Conservation (phyloP, 2,888 invertebrate genomes). For the Hypolimnas misippus region DNA sequence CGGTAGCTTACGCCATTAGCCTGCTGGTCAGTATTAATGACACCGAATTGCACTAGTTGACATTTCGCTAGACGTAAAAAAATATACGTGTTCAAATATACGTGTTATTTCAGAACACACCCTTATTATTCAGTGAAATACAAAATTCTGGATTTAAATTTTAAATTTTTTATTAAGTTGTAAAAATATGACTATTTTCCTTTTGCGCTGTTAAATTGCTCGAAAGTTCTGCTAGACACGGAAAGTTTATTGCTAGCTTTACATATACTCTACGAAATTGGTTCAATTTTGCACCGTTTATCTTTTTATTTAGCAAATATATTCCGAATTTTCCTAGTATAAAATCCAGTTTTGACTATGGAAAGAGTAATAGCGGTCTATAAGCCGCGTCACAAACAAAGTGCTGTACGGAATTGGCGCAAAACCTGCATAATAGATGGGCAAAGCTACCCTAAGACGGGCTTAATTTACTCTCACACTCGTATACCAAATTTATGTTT, state of each 20-base stretch:
- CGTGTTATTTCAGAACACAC: no score
- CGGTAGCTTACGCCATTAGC: no score
- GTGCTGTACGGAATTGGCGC: slow-evolving; percentile 56
- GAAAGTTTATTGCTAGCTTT: neutral
- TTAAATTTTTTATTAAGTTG: no score
- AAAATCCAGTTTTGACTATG: slow-evolving; percentile 43
- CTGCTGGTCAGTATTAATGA: no score
- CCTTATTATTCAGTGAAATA: no score
- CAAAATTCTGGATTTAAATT: no score
- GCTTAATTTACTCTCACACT: slow-evolving; percentile 65
- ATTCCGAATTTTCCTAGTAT: no score
- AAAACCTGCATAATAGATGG: slow-evolving; percentile 69
- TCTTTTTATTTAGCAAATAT: neutral
- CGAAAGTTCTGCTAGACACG: neutral
- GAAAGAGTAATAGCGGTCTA: slow-evolving; percentile 50
- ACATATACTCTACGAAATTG: neutral
- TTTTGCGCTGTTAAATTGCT: neutral
- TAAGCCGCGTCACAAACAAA: slow-evolving; percentile 60
- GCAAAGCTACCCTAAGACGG: slow-evolving; percentile 55
- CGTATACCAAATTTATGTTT: slow-evolving; percentile 65
- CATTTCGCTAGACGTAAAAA: no score
- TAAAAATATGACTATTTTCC: no score
- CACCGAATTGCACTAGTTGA: no score
- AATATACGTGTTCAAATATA: no score
- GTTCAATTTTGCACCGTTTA: neutral